Percentiles rank a stretch among this genome's conserved stretches.
Conservation (phyloP, 2,888 invertebrate genomes). For the Tridacna gigas region DNA sequence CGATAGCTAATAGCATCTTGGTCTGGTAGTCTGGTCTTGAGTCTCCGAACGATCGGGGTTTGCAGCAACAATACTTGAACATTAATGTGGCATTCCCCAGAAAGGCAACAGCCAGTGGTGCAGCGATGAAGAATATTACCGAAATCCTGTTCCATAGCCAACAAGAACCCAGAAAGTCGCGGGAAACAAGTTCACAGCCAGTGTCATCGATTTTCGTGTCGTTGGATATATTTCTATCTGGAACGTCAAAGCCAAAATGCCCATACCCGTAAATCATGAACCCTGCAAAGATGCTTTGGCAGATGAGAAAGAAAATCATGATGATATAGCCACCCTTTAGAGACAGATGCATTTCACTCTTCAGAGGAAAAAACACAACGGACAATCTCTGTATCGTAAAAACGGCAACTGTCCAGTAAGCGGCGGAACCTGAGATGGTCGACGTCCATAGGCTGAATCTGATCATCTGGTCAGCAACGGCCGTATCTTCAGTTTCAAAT, state of each 20-base stretch:
- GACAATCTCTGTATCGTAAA: background rate
- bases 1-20: constrained; percentile 3
- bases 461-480: background rate
- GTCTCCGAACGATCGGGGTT: background rate
- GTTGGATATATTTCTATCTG: background rate
- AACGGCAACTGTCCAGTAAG: background rate
- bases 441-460: background rate
- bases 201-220: background rate
- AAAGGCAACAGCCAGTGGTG: background rate
- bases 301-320: background rate
- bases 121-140: background rate
- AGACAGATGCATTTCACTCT: background rate
- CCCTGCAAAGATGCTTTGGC: background rate
- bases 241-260: background rate
- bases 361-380: background rate
- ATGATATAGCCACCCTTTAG: background rate
- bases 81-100: background rate
- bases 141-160: background rate
- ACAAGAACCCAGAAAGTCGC: background rate
- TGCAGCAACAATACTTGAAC: background rate
- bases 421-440: background rate
- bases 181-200: background rate
- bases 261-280: background rate
- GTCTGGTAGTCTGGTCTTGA: constrained; percentile 7
- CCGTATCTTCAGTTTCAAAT: background rate